A percentile compares a stretch with the other conserved stretches of the same genome.
Conservation (phyloP, 2,113 vertebrate genomes). For the Micronycteris hirsuta region DNA sequence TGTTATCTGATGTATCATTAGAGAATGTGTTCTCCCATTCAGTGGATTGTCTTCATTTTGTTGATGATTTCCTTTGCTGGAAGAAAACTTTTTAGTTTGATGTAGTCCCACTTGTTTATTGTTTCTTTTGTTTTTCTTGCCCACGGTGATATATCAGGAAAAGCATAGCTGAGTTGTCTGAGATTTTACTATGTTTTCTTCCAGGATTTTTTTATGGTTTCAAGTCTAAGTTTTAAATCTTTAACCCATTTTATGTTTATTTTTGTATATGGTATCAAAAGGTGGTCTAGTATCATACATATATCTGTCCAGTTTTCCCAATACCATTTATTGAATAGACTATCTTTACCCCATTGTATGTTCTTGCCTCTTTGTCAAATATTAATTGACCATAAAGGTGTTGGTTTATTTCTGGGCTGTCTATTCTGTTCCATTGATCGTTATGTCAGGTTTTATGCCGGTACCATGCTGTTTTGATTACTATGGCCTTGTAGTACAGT, state of each 20-base stretch:
- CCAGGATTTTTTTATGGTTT: not conserved
- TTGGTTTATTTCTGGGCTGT: not conserved
- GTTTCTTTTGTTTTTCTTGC: not conserved
- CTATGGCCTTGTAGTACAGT: not conserved
- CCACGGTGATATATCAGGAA: not conserved
- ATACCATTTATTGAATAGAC: not conserved
- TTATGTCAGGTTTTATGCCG: not conserved
- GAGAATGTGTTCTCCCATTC: not conserved
- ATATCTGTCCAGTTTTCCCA: not conserved
- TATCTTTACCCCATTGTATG: not conserved
- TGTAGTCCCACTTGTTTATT: not conserved
- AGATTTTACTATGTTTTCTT: not conserved
- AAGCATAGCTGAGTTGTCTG: not conserved
- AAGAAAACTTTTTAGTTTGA: not conserved
- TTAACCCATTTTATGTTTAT: not conserved
- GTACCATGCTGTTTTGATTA: not conserved
- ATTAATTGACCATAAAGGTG: not conserved
- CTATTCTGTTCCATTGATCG: not conserved
- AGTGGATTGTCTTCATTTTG: not conserved
- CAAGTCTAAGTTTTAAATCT: not conserved
- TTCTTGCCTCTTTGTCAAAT: not conserved
- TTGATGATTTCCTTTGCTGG: not conserved
- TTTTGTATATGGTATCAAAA: not conserved
- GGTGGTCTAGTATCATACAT: not conserved
- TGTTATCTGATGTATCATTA: not conserved